Evolutionary conservation across 2,888 invertebrate genomes (phyloP), one percentile per base, ranked within the genome.

Genomic region (Raillietiella orientalis): DNA sequence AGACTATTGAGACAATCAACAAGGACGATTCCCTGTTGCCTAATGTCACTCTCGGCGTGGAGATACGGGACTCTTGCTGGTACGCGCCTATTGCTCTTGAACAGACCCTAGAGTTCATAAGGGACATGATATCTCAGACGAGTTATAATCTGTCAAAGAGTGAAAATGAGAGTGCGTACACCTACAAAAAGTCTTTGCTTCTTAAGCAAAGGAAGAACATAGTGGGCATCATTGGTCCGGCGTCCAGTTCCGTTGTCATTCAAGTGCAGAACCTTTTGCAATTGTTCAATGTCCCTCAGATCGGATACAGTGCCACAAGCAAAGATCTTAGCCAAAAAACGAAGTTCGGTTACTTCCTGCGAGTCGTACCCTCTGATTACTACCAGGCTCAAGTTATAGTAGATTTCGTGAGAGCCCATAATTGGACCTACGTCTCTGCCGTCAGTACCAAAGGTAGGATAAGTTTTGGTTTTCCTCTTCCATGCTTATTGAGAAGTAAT

Each of bases 11-110:
- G 38, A 47, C 49, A 34, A 59, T 69, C 37, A 66, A 67, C 45
- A 47, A 45, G 26, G 51, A 60, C 36, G 41, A 47, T 2, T 43
- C 46, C 23, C 48, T 66, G 29, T 44, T 63, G 30, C 58, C 58
- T 5, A 44, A 44, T 32, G 49, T 58, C 26, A 52, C 46, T 2
- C 43, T 62, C 9, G 69, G 69, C 14, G 56, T 65, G 28, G 66
- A 67, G 42, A 63, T 67, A 31, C 51, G 66, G 3, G 71, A 72
- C 46, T 66, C 66, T 14, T 72, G 71, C 44, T 71, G 70, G 70
- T 67, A 66, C 38, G 62, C 69, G 3, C 62, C 67, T 10, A 63
- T 69, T 4, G 69, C 70, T 16, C 51, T 72, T 32, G 66, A 67
- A 38, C 67, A 67, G 45, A 62, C 62, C 40, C 62, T 69, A 32